Evolutionary conservation across 2,797 vertebrate genomes (phyloP).

Genomic region (Phylloscopus collybita): DNA sequence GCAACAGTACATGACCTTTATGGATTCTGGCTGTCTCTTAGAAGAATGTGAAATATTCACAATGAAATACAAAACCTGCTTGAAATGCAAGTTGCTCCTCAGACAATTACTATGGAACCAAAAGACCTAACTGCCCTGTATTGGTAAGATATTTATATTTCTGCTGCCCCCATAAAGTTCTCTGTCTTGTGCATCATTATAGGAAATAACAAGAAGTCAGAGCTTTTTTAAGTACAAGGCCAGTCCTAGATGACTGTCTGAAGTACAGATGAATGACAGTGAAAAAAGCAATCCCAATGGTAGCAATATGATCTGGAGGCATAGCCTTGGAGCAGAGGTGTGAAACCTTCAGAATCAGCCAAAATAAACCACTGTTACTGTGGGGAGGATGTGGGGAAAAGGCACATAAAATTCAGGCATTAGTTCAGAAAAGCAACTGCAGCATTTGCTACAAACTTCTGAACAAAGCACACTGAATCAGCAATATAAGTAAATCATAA

Average conservation of each 20-base stretch:
- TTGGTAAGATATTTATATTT: conserved; percentile 67
- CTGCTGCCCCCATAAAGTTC: conserved; percentile 57
- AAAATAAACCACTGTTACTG: conserved; percentile 27
- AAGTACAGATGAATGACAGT: conserved; percentile 47
- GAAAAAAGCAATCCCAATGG: conserved; percentile 35
- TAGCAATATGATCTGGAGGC: conserved; percentile 32
- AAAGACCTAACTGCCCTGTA: conserved; percentile 55
- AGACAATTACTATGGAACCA: conserved; percentile 68
- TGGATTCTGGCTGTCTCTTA: conserved; percentile 64
- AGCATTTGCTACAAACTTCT: conserved; percentile 32
- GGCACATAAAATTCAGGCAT: neutral
- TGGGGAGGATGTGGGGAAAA: too few species aligned
- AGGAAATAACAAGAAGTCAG: conserved; percentile 54
- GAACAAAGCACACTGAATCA: conserved; percentile 37
- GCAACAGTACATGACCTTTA: conserved; percentile 68
- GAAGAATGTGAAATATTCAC: conserved; percentile 68
- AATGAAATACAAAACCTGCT: conserved; percentile 62
- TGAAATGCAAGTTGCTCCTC: conserved; percentile 70
- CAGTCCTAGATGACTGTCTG: conserved; percentile 29
- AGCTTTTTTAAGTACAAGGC: conserved; percentile 33
- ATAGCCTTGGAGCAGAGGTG: conserved; percentile 18
- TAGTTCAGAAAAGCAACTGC: conserved; percentile 17
- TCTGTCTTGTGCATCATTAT: conserved; percentile 49
- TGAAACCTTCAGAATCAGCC: conserved; percentile 31
- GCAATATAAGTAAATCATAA: conserved; percentile 52